Conservation (phyloP, 2,113 vertebrate species). For the Epinephelus fuscoguttatus region DNA sequence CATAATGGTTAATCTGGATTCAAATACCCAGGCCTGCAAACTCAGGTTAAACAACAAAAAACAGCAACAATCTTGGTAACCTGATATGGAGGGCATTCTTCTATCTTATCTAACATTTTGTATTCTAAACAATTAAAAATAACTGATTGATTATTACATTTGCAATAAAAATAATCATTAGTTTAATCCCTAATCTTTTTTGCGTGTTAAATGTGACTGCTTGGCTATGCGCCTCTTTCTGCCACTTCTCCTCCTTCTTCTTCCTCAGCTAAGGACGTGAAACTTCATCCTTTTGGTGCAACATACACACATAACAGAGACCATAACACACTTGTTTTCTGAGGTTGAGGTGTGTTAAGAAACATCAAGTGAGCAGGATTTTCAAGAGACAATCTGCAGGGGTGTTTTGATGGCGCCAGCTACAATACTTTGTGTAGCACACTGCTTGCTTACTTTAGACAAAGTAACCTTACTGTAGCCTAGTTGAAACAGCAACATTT, state of each 20-base stretch:
- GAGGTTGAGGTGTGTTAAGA: not conserved
- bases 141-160: too few species aligned
- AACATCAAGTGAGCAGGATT: not conserved
- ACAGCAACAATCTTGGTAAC: not conserved
- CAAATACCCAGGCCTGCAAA: not conserved
- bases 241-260: not conserved
- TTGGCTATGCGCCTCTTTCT: not conserved
- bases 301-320: not conserved
- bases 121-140: not conserved
- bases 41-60: not conserved
- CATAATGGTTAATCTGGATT: not conserved
- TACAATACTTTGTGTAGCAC: not conserved
- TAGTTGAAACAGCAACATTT: not conserved
- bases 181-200: not conserved
- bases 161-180: not conserved
- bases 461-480: not conserved
- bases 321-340: not conserved
- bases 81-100: not conserved
- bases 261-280: not conserved
- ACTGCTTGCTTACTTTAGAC: not conserved
- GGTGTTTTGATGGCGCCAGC: not conserved
- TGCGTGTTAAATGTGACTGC: not conserved
- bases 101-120: not conserved
- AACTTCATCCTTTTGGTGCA: not conserved
- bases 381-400: slow-evolving; percentile 4